Evolutionary conservation across 2,797 vertebrate genomes (phyloP), one percentile per base, ranked within the genome.

Genomic region (Anas bahamensis): DNA sequence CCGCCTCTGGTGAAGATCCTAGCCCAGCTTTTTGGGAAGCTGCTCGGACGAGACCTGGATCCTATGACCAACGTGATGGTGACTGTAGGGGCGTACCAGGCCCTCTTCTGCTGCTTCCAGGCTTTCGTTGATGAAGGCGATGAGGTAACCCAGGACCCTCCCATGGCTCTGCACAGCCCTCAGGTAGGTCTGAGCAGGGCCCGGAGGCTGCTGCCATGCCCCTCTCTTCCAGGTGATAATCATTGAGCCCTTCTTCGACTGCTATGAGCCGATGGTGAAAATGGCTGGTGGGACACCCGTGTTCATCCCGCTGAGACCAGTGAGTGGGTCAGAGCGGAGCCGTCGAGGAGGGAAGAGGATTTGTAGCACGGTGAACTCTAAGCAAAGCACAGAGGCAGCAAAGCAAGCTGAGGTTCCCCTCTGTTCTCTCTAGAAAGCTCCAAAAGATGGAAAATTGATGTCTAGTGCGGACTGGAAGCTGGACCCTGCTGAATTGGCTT

Each of bases 231-330:
- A 99, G 99, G 99, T 99, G 68, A 99, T 99, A 95, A 98, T 99
- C 83, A 97, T 99, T 6, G 99, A 99, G 86, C 99, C 99, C 2
- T 99, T 98, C 94, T 99, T 99, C 2, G 99, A 99, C 96, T 99
- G 99, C 97, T 99, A 99, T 31, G 98, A 99, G 88, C 97, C 98
- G 0, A 99, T 99, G 99, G 98, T 99, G 24, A 97, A 96, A 94
- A 99, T 99, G 99, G 98, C 98, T 6, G 98, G 99, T 53, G 99
- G 99, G 64, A 98, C 52, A 23, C 97, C 98, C 0, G 98, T 99
- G 55, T 99, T 98, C 84, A 93, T 99, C 15, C 97, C 98, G 1
- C 97, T 99, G 75, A 98, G 97, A 94, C 98, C 95, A 65, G 98
- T 99, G 88, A 98, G 98, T 97, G 74, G 29, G 17, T 31, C 4